phyloP scores from a whole-genome alignment of 2,797 vertebrate genomes.

The Tapera naevia region DNA sequence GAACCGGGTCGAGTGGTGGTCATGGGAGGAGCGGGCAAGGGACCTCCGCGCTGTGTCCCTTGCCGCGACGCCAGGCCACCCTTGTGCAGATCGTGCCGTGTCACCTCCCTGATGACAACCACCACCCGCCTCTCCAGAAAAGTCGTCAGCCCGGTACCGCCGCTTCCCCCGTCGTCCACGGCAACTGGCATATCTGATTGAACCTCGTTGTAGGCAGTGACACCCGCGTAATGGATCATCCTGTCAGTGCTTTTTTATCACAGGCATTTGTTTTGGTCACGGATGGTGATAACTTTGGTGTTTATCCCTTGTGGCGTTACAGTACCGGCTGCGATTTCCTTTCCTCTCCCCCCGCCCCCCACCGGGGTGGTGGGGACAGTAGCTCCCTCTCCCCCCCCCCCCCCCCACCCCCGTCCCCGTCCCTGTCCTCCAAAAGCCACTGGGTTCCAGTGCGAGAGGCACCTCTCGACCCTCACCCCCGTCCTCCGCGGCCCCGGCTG shows the following conservation, averaged over 20 bases:
- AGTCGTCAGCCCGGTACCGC: conserved; percentile 61
- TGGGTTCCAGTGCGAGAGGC: too few species aligned
- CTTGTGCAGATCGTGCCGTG: not conserved
- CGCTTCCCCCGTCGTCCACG: conserved; percentile 61
- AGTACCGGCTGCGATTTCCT: conserved; percentile 8
- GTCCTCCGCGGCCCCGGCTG: not conserved
- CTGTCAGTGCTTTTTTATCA: conserved; percentile 68
- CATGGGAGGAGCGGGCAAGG: not conserved
- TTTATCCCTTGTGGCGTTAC: conserved; percentile 50
- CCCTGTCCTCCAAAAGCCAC: too few species aligned
- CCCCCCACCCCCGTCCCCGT: too few species aligned
- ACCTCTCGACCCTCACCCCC: too few species aligned
- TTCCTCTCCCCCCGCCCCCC: not conserved
- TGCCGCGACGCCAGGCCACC: conserved; percentile 29
- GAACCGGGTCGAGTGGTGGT: not conserved
- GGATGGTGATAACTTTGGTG: conserved; percentile 66
- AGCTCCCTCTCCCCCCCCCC: not conserved
- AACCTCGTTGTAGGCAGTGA: conserved; percentile 67
- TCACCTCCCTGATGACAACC: conserved; percentile 46
- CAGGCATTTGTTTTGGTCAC: conserved; percentile 69
- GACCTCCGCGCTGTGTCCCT: not conserved
- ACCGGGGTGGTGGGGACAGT: not conserved
- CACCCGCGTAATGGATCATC: conserved; percentile 69
- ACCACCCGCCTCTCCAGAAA: conserved; percentile 38
- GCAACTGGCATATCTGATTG: conserved; percentile 68